Base-by-base conservation (phyloP, 2,888 invertebrate species). In the Endomychus coccineus region DNA sequence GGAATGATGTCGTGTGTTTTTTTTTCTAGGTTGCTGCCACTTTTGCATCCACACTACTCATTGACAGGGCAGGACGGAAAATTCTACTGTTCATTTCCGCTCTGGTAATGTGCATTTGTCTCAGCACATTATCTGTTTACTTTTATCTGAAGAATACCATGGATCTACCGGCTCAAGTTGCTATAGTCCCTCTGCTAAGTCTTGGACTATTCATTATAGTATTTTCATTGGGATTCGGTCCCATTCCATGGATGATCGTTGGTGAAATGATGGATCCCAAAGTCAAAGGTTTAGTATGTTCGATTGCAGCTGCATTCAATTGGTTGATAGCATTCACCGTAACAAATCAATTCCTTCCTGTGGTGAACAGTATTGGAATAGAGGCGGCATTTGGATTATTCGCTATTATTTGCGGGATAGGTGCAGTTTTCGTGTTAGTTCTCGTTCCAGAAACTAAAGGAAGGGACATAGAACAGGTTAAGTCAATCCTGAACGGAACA, bases 221-320 rank as follows among this genome's bases (percentile, higher is more conserved):
- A 1, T 83, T 79, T 51, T 76, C 78, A 0, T 60, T 77, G 14
- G 83, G 83, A 1, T 76, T 74, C 12, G 83, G 82, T 0, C 81
- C 82, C 0, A 76, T 83, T 15, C 83, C 83, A 1, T 82, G 83
- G 80, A 61, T 83, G 52, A 75, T 83, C 71, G 51, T 76, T 12
- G 67, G 81, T 28, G 82, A 83, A 58, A 69, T 83, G 23, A 77
- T 85, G 48, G 70, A 83, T 4, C 59, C 72, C 1, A 71, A 78
- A 41, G 73, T 74, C 1, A 78, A 75, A 30, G 75, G 72, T 27
- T 56, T 74, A 36, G 83, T 83, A 0, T 76, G 79, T 16, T 77
- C 80, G 0, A 66, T 82, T n/a, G 75, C 80, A 0, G 77, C 78
- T 2, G 71, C 78, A 7, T 69, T 76, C 33, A 83, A 80, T 50